Percentiles rank a stretch among this genome's conserved stretches.
These are phyloP conservation scores for Drosophila ercepeae DNA, from an alignment of 1,140 invertebrate genomes.

Conservation along the genomic window DNA sequence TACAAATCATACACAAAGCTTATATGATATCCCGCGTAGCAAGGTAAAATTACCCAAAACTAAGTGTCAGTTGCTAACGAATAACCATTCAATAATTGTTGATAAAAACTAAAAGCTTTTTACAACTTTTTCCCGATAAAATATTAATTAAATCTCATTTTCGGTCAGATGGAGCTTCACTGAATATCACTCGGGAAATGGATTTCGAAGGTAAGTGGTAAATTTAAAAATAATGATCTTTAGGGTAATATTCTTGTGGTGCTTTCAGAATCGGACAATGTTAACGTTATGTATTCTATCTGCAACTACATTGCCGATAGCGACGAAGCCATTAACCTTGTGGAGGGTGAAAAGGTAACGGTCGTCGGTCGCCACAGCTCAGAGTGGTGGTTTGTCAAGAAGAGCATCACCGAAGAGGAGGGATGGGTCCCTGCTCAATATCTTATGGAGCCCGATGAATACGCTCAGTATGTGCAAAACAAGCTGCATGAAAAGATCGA, in stretches of 20 bases:
- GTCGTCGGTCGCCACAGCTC: conserved; percentile 91
- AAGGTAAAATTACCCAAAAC: conserved; percentile 68
- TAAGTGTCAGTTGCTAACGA: conserved; percentile 69
- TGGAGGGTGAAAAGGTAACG: conserved; percentile 95
- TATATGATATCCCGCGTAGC: conserved; percentile 82
- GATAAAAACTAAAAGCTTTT: conserved; percentile 11
- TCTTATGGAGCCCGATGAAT: conserved; percentile 91
- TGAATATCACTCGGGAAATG: conserved; percentile 80
- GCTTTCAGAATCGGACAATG: conserved; percentile 86
- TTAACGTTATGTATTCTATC: conserved; percentile 92
- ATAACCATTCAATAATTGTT: conserved; percentile 52
- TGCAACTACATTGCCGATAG: conserved; percentile 94
- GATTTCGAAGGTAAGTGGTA: conserved; percentile 63
- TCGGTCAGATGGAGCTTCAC: conserved; percentile 72
- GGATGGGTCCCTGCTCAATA: conserved; percentile 96
- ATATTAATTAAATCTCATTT: background rate
- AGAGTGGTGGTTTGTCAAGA: conserved; percentile 97
- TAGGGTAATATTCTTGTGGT: background rate
- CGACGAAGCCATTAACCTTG: conserved; percentile 93
- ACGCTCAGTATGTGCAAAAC: conserved; percentile 92
- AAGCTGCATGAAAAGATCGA: conserved; percentile 96
- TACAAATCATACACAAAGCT: conserved; percentile 47
- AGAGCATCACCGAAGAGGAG: conserved; percentile 94
- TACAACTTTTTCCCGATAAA: background rate
- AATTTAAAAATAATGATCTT: background rate